Conservation (phyloP, 2,888 invertebrate genomes). For the Caenorhabditis zanzibari region DNA sequence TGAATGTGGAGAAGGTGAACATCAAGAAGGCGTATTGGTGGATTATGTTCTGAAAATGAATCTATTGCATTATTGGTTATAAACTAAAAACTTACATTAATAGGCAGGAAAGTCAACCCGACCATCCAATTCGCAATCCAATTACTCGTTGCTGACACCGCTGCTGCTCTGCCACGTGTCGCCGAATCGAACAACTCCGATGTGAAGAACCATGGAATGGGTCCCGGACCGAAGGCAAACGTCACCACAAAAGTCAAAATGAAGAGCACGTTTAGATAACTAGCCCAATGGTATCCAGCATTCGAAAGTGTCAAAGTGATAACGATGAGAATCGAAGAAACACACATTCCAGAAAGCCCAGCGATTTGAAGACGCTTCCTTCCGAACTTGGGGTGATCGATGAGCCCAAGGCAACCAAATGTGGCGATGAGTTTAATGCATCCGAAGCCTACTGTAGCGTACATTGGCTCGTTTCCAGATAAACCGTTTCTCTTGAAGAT, state of each 20-base stretch:
- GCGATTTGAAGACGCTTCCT: slow-evolving; percentile 90
- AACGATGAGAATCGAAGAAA: slow-evolving; percentile 88
- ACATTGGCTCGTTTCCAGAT: slow-evolving; percentile 87
- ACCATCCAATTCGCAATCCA: slow-evolving; percentile 93
- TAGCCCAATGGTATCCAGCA: slow-evolving; percentile 56
- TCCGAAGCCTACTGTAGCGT: slow-evolving; percentile 91
- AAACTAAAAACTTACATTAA: slow-evolving; percentile 83
- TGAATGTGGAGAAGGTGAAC: slow-evolving; percentile 96
- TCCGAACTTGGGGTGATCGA: slow-evolving; percentile 87
- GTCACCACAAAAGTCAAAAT: slow-evolving; percentile 91
- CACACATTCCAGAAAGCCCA: slow-evolving; percentile 90
- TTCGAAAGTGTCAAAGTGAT: slow-evolving; percentile 84
- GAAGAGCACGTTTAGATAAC: slow-evolving; percentile 88
- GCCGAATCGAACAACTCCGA: slow-evolving; percentile 91
- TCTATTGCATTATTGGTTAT: not conserved
- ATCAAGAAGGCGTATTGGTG: slow-evolving; percentile 98
- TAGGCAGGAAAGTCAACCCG: slow-evolving; percentile 88
- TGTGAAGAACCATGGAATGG: slow-evolving; percentile 95
- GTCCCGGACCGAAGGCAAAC: slow-evolving; percentile 93
- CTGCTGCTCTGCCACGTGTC: slow-evolving; percentile 90
- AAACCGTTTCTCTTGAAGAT: slow-evolving; percentile 89
- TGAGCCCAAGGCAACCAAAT: slow-evolving; percentile 53
- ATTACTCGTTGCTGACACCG: slow-evolving; percentile 91
- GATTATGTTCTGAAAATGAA: slow-evolving; percentile 83
- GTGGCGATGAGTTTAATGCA: slow-evolving; percentile 60